These are phyloP conservation scores for Zygogramma bicolorata DNA, from an alignment of 2,888 invertebrate species.

Conservation along the genomic window DNA sequence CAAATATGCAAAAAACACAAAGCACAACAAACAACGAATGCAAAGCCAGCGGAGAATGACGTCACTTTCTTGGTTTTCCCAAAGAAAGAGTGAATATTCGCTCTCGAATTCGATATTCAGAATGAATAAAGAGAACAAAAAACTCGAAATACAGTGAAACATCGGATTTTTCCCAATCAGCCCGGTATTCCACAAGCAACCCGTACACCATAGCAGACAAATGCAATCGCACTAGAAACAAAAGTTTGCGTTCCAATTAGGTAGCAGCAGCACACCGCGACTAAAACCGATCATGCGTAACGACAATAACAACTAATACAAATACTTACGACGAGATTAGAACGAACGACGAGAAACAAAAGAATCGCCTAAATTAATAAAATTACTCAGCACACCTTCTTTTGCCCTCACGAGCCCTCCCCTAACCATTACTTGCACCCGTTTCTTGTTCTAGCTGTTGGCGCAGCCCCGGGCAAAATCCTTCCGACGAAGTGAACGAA, in stretches of 20 bases:
- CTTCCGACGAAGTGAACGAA: slow-evolving; percentile 99
- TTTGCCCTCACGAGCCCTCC: slow-evolving; percentile 99
- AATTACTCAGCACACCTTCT: slow-evolving; percentile 98
- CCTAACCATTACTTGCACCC: slow-evolving; percentile 99
- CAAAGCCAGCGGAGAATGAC: too few species aligned
- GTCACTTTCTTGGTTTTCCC: too few species aligned
- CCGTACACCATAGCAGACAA: slow-evolving; percentile 9
- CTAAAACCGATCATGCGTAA: slow-evolving; percentile 1
- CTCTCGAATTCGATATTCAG: too few species aligned
- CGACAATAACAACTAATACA: neutral
- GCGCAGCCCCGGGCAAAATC: slow-evolving; percentile 99
- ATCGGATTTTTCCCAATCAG: neutral
- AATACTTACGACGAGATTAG: neutral
- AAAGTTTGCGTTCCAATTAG: slow-evolving; percentile 14
- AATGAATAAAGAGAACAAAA: too few species aligned
- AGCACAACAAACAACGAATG: too few species aligned
- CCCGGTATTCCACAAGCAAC: neutral
- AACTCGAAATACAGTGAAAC: too few species aligned
- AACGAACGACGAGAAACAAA: slow-evolving; percentile 29
- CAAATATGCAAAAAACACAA: too few species aligned
- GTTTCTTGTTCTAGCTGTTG: slow-evolving; percentile 99
- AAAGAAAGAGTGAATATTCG: too few species aligned
- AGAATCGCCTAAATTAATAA: slow-evolving; percentile 45
- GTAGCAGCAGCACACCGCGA: slow-evolving; percentile 17
- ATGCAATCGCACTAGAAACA: slow-evolving; percentile 14